These are phyloP conservation scores for Henricia sp. DNA, from an alignment of 53 echinoderm and acorn worm species.

Conservation along the genomic window DNA sequence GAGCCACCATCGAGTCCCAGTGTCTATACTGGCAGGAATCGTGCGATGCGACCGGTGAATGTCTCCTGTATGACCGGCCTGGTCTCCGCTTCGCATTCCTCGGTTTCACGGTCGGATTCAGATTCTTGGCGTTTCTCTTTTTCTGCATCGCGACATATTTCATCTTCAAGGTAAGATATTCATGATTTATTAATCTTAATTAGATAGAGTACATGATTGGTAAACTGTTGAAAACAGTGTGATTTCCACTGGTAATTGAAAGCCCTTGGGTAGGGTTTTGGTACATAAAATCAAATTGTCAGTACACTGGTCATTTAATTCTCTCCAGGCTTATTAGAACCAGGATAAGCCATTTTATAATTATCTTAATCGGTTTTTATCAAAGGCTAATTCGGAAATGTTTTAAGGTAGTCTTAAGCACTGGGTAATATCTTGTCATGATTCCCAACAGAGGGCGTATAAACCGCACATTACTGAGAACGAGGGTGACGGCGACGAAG, in stretches of 20 bases:
- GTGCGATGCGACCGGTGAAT: slow-evolving; percentile 48
- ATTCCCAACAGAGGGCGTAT: no score
- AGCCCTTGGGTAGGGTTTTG: no score
- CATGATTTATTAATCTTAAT: neutral
- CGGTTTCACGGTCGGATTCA: neutral
- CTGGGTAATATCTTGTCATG: no score
- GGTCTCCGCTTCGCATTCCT: slow-evolving; percentile 25
- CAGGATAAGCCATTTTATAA: no score
- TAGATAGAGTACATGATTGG: neutral
- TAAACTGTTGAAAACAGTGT: neutral
- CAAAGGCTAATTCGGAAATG: no score
- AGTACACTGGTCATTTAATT: no score
- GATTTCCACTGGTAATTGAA: neutral
- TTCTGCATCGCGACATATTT: neutral
- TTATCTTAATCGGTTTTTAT: no score
- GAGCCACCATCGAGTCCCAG: slow-evolving; percentile 39
- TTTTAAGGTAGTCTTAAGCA: no score
- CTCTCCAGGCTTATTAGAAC: no score
- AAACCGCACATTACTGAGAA: no score
- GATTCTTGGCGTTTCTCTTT: neutral
- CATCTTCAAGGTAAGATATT: slow-evolving; percentile 24
- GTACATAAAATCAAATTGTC: no score
- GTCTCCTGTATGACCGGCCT: slow-evolving; percentile 46
- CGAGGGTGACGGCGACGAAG: no score
- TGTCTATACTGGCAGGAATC: slow-evolving; percentile 63